phyloP scores from a whole-genome alignment of 1,140 invertebrate genomes.

The Polyergus mexicanus region DNA sequence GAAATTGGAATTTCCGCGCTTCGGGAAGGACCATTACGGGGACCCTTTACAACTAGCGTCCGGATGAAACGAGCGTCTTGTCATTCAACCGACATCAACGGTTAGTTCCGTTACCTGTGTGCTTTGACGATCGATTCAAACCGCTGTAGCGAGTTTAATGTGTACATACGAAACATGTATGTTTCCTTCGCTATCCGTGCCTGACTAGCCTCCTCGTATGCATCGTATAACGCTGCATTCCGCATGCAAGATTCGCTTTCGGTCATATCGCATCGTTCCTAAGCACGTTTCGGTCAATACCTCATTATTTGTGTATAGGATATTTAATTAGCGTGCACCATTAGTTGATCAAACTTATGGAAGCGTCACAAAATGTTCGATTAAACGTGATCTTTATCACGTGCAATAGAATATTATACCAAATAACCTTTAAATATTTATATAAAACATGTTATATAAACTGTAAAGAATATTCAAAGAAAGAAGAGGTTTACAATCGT shows the following conservation, averaged over 20 bases:
- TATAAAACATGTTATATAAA: not conserved
- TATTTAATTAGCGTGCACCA: slow-evolving; percentile 33
- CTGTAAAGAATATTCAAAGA: not conserved
- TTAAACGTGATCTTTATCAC: slow-evolving; percentile 2
- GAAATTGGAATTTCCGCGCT: slow-evolving; percentile 69
- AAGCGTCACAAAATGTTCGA: not conserved
- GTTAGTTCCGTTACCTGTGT: slow-evolving; percentile 19
- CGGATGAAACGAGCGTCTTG: slow-evolving; percentile 63
- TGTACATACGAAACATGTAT: slow-evolving; percentile 46
- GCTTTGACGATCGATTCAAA: slow-evolving; percentile 62
- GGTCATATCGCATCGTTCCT: slow-evolving; percentile 21
- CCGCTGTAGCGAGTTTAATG: slow-evolving; percentile 45
- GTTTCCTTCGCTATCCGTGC: slow-evolving; percentile 28
- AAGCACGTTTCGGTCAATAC: not conserved
- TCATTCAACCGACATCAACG: slow-evolving; percentile 65
- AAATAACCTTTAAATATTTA: not conserved
- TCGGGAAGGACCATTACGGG: slow-evolving; percentile 55
- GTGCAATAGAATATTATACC: not conserved
- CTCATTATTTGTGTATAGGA: slow-evolving; percentile 26
- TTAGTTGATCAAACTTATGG: slow-evolving; percentile 33
- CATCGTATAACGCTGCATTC: slow-evolving; percentile 21
- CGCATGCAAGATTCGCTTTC: slow-evolving; percentile 39
- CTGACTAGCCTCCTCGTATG: slow-evolving; percentile 24
- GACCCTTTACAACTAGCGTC: slow-evolving; percentile 43
- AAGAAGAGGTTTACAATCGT: too few relatives aligned